Conservation (phyloP, 2,113 vertebrate genomes). For the Saguinus midas region DNA sequence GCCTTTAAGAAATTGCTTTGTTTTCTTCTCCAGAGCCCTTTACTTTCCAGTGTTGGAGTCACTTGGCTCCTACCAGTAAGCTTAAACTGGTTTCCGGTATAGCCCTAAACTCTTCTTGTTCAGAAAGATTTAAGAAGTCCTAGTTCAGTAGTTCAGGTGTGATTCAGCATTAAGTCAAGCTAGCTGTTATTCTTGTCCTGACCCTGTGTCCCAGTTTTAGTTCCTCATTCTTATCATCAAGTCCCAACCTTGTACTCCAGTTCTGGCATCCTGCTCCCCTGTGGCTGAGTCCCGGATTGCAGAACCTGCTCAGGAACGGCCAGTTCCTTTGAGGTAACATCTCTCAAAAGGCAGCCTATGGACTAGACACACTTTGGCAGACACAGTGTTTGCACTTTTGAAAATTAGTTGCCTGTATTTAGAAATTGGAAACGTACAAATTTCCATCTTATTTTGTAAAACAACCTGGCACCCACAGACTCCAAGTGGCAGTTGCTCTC, state of each 20-base stretch:
- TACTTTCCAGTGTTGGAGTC: neutral
- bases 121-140: conserved; percentile 21
- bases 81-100: neutral
- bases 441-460: neutral
- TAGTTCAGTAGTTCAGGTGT: conserved; percentile 50
- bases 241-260: neutral
- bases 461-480: neutral
- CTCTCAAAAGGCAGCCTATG: neutral
- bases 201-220: conserved; percentile 64
- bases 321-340: neutral
- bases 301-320: neutral
- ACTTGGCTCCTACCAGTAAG: neutral
- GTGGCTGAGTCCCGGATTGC: neutral
- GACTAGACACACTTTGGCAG: neutral
- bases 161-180: conserved; percentile 42
- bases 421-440: neutral
- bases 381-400: neutral
- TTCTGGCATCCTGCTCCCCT: neutral
- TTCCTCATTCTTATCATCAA: conserved; percentile 60
- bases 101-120: neutral
- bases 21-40: neutral
- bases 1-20: neutral
- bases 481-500: neutral
- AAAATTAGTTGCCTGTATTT: neutral
- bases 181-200: conserved; percentile 61